Percentiles rank a stretch among this genome's conserved stretches.
These are phyloP conservation scores for Xyrauchen texanus DNA, from an alignment of 2,113 vertebrate species.

Conservation along the genomic window DNA sequence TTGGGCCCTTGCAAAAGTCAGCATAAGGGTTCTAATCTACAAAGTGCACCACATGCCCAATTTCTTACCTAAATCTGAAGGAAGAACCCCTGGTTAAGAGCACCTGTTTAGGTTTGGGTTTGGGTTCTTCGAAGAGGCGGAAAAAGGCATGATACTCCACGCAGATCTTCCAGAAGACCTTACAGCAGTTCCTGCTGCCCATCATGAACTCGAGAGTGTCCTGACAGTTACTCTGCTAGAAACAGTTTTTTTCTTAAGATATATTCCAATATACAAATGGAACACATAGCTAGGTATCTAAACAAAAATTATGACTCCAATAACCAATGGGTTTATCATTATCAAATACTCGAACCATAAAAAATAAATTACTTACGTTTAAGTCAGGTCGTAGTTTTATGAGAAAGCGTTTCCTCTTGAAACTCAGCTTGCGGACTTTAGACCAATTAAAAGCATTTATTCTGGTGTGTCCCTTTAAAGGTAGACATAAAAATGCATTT, in stretches of 20 bases:
- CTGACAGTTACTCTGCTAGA: conserved; percentile 88
- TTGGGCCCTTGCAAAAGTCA: no score
- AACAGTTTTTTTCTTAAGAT: neutral
- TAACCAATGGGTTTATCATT: no score
- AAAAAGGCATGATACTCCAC: conserved; percentile 99
- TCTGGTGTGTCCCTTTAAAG: conserved; percentile 87
- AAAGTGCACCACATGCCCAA: no score
- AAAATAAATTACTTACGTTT: conserved; percentile 79
- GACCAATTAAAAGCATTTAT: conserved; percentile 99
- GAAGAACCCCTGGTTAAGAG: conserved; percentile 95
- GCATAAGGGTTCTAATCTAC: no score
- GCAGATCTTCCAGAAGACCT: conserved; percentile 98
- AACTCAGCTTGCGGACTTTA: conserved; percentile 97
- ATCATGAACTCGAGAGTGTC: conserved; percentile 97
- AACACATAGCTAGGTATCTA: no score
- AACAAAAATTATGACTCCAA: no score
- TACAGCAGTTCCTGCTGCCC: conserved; percentile 95
- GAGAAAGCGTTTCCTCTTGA: conserved; percentile 97
- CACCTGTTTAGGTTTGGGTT: conserved; percentile 94
- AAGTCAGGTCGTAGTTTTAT: conserved; percentile 91
- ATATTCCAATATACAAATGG: no score
- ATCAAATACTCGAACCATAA: no score
- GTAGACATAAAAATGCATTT: neutral
- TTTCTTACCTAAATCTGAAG: conserved; percentile 92
- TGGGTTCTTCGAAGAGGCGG: conserved; percentile 95